phyloP scores from a whole-genome alignment of 2,888 invertebrate species.

The Cephus pygmeus region DNA sequence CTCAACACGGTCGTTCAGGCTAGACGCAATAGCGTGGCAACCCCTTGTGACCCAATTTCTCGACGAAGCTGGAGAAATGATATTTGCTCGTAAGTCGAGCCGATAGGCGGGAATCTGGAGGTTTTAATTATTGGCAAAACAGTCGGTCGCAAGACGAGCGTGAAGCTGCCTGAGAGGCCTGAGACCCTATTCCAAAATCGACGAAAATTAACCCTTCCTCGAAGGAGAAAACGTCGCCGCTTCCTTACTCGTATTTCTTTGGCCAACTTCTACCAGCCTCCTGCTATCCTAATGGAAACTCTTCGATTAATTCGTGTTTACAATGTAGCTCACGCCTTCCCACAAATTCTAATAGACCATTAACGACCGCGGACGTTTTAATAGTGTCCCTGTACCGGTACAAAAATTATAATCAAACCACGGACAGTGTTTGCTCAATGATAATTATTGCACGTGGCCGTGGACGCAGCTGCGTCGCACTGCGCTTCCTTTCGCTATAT shows the following conservation, averaged over 20 bases:
- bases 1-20: slow-evolving; percentile 5
- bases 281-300: slow-evolving; percentile 46
- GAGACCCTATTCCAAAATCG: slow-evolving; percentile 37
- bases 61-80: too few relatives aligned
- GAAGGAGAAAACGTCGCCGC: slow-evolving; percentile 12
- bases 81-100: too few relatives aligned
- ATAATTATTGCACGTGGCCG: too few relatives aligned
- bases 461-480: background rate
- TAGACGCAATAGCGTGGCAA: background rate
- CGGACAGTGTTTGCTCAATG: too few relatives aligned
- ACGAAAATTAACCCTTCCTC: slow-evolving; percentile 50
- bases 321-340: slow-evolving; percentile 59
- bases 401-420: slow-evolving; percentile 7
- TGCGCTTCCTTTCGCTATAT: slow-evolving; percentile 31
- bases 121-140: background rate
- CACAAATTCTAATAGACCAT: slow-evolving; percentile 45
- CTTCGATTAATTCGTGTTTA: slow-evolving; percentile 62
- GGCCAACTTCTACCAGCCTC: slow-evolving; percentile 29
- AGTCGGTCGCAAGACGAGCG: too few relatives aligned
- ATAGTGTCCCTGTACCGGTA: background rate
- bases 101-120: background rate
- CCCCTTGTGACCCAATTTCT: too few relatives aligned
- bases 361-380: slow-evolving; percentile 35
- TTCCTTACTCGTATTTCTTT: slow-evolving; percentile 9
- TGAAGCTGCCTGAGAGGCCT: slow-evolving; percentile 16